A percentile compares a stretch with the other conserved stretches of the same genome.
Conservation (phyloP, 2,888 invertebrate species). For the Rhabditoides inermis region DNA sequence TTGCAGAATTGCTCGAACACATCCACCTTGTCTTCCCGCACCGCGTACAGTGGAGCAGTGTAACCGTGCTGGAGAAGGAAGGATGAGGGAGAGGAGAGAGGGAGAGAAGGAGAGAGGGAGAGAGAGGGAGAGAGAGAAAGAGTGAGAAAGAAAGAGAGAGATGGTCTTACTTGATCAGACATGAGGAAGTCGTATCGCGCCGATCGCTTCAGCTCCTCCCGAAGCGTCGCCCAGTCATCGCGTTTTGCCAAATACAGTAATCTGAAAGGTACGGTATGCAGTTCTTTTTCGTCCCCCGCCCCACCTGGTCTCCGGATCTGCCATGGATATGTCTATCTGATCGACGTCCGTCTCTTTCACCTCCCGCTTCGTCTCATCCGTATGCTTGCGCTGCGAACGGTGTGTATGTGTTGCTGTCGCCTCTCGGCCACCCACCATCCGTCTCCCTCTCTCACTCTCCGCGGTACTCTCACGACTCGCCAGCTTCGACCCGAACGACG, state of each 20-base stretch:
- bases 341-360: conserved; percentile 14
- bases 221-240: conserved; percentile 41
- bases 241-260: conserved; percentile 33
- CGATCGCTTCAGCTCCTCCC: conserved; percentile 26
- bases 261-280: background rate
- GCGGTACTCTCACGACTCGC: too few species aligned
- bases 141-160: too few species aligned
- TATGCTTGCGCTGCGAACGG: too few species aligned
- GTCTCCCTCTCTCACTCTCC: too few species aligned
- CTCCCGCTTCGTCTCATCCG: too few species aligned
- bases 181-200: conserved; percentile 35
- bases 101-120: too few species aligned
- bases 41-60: conserved; percentile 55
- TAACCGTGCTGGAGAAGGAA: conserved; percentile 50
- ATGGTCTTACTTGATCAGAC: conserved; percentile 32
- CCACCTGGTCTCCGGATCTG: conserved; percentile 25
- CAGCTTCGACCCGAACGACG: too few species aligned
- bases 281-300: background rate
- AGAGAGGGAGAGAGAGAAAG: too few species aligned
- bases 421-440: background rate
- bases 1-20: conserved; percentile 54
- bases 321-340: conserved; percentile 19
- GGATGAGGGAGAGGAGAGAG: background rate
- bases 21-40: conserved; percentile 54
- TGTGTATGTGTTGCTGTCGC: too few species aligned